These are phyloP conservation scores for Pogona vitticeps DNA, from an alignment of 2,113 vertebrate species.

Conservation along the genomic window DNA sequence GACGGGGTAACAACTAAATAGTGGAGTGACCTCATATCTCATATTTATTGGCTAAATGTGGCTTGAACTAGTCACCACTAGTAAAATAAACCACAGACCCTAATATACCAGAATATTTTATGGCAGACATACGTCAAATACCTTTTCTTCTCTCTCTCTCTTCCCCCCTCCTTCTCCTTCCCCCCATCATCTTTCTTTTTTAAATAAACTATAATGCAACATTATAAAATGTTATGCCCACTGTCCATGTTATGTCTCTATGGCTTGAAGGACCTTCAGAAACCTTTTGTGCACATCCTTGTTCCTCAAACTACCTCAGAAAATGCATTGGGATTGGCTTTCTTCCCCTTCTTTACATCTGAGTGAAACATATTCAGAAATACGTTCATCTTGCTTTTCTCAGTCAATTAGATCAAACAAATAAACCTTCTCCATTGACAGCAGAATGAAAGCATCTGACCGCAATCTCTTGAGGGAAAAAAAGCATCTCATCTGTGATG, in stretches of 20 bases:
- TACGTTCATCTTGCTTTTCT: background rate
- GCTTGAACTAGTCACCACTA: conserved; percentile 71
- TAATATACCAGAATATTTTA: conserved; percentile 67
- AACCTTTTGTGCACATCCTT: background rate
- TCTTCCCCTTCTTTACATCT: background rate
- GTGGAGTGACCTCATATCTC: conserved; percentile 71
- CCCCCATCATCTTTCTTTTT: background rate
- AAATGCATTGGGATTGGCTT: conserved; percentile 1
- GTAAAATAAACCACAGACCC: conserved; percentile 74
- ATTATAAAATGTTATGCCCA: background rate
- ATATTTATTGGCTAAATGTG: conserved; percentile 71
- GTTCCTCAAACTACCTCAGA: background rate
- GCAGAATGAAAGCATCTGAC: background rate
- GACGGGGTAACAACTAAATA: conserved; percentile 65
- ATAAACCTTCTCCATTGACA: background rate
- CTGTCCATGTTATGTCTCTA: conserved; percentile 27
- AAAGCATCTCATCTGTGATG: background rate
- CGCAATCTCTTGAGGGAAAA: background rate
- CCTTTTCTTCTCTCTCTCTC: conserved; percentile 22
- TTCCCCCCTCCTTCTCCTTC: conserved; percentile 35
- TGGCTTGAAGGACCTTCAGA: background rate
- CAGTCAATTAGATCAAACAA: background rate
- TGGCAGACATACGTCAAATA: conserved; percentile 42
- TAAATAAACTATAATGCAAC: background rate
- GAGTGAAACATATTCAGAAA: background rate